Evolutionary conservation across 2,113 vertebrate genomes (phyloP).

Genomic region (Eulacestoma nigropectus): DNA sequence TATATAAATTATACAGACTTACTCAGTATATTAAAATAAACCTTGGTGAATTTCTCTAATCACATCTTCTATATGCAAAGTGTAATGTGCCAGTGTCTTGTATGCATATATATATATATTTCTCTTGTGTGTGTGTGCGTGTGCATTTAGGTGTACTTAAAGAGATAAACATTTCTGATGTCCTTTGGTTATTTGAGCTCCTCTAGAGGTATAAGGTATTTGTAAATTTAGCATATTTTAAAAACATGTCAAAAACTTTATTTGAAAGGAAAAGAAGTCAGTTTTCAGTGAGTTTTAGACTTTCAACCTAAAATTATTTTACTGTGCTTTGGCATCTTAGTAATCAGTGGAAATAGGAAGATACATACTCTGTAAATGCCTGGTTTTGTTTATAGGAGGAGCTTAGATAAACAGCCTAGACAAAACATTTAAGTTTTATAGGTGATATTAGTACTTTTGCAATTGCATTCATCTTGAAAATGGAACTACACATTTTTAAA

Average conservation of each 20-base stretch:
- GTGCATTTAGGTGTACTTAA: neutral
- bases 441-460: neutral
- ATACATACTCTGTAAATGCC: neutral
- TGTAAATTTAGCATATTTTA: neutral
- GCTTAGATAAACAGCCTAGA: neutral
- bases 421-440: neutral
- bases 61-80: neutral
- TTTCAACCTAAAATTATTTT: neutral
- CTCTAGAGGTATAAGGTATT: neutral
- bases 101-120: neutral
- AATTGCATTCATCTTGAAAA: neutral
- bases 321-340: neutral
- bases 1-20: neutral
- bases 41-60: neutral
- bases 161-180: neutral
- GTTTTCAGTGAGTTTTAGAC: neutral
- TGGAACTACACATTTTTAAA: neutral
- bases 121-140: neutral
- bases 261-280: neutral
- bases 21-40: neutral
- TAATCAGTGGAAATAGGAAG: neutral
- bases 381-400: neutral
- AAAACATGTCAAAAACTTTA: neutral
- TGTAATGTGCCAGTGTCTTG: neutral
- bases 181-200: neutral